phyloP scores from a whole-genome alignment of 2,888 invertebrate species.

The Rugalucina vietnamica region DNA sequence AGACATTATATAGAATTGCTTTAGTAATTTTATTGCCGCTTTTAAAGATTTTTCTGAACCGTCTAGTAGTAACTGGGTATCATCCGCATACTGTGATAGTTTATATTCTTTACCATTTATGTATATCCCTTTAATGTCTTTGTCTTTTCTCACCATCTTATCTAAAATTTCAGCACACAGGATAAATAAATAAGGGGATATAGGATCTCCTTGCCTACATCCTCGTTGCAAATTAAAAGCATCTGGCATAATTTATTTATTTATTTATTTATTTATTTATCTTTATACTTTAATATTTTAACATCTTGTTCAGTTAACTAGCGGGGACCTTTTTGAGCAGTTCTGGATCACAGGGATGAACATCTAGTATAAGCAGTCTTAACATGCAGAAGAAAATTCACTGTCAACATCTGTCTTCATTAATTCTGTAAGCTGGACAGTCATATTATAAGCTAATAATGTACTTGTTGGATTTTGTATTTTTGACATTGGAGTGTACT shows the following conservation, averaged over 20 bases:
- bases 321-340: too few species aligned
- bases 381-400: too few species aligned
- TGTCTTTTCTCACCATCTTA: background rate
- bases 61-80: background rate
- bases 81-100: background rate
- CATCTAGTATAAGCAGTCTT: too few species aligned
- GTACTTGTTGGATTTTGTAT: too few species aligned
- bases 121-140: background rate
- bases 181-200: background rate
- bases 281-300: too few species aligned
- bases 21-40: background rate
- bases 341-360: too few species aligned
- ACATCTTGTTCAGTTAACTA: too few species aligned
- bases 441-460: too few species aligned
- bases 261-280: too few species aligned
- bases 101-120: background rate
- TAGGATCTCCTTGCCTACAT: background rate
- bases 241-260: background rate
- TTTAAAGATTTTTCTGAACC: background rate
- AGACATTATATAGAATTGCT: background rate
- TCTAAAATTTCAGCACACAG: background rate
- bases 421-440: too few species aligned
- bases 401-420: too few species aligned
- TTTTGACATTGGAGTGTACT: too few species aligned
- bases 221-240: background rate